These are phyloP conservation scores for Tympanuchus pallidicinctus DNA, from an alignment of 2,113 vertebrate genomes.

Conservation along the genomic window DNA sequence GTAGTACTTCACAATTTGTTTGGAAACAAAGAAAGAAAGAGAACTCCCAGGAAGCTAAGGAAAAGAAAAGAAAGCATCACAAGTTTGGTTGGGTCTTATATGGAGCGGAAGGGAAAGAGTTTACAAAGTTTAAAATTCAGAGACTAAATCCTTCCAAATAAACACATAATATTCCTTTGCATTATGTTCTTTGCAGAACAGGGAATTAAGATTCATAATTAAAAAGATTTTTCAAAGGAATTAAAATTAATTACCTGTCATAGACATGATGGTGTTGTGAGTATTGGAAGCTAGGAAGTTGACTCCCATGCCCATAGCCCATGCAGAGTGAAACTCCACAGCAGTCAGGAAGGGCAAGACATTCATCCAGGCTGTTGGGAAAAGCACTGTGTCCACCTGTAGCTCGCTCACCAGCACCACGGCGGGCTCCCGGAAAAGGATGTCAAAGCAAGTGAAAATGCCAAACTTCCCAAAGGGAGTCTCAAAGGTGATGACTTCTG, in stretches of 20 bases:
- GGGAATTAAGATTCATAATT: background rate
- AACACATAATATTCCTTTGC: background rate
- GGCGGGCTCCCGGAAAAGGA: slow-evolving; percentile 84
- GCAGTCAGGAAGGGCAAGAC: slow-evolving; percentile 72
- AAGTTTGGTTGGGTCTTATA: background rate
- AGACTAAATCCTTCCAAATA: background rate
- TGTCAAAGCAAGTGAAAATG: slow-evolving; percentile 91
- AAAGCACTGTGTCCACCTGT: slow-evolving; percentile 76
- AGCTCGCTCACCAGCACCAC: slow-evolving; percentile 77
- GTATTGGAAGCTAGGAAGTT: slow-evolving; percentile 78
- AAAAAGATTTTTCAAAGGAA: background rate
- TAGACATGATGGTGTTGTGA: slow-evolving; percentile 66
- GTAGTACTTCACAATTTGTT: background rate
- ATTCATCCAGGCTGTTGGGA: slow-evolving; percentile 73
- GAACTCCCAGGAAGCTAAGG: background rate
- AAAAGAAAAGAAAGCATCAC: background rate
- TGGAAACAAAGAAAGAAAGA: background rate
- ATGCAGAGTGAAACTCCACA: slow-evolving; percentile 73
- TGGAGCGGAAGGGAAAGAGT: background rate
- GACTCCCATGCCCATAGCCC: slow-evolving; percentile 72
- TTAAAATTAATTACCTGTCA: slow-evolving; percentile 76
- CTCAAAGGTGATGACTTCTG: slow-evolving; percentile 81
- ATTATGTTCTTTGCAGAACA: background rate
- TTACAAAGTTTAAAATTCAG: background rate
- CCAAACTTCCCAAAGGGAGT: slow-evolving; percentile 91